Percentiles rank a stretch among this genome's conserved stretches.
These are phyloP conservation scores for Apostichopus californicus DNA, from an alignment of 35 echinoderm and acorn worm genomes.

Conservation along the genomic window DNA sequence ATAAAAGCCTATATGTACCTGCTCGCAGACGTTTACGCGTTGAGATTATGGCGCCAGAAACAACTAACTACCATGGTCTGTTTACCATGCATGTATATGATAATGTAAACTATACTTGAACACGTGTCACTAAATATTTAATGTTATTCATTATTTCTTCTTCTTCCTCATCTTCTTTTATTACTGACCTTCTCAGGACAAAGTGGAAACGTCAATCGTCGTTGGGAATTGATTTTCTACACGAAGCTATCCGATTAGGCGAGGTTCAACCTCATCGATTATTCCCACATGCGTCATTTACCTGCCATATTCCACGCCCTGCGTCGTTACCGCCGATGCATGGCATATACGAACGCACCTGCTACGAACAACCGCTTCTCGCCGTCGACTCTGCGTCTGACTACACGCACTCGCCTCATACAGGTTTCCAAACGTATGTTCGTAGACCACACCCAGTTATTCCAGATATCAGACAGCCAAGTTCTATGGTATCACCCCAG, in stretches of 20 bases:
- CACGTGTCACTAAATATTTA: no score
- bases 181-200: constrained; percentile 33
- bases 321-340: constrained; percentile 3
- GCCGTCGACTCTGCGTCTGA: not conserved
- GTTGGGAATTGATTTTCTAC: constrained; percentile 54
- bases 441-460: constrained; percentile 37
- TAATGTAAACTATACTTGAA: no score
- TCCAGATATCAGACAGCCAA: constrained; percentile 22
- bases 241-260: constrained; percentile 44
- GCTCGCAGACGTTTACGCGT: no score
- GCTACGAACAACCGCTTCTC: not conserved
- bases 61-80: no score
- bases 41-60: not conserved
- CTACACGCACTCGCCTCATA: not conserved
- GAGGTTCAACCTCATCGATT: constrained; percentile 19
- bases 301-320: constrained; percentile 25
- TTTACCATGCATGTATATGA: no score
- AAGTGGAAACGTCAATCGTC: constrained; percentile 62
- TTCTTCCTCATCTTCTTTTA: not conserved
- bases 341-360: constrained; percentile 1
- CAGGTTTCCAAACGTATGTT: not conserved
- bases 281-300: not conserved
- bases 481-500: not conserved
- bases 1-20: no score
- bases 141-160: no score